Evolutionary conservation across 2,113 vertebrate genomes (phyloP).

Genomic region (Thermophis baileyi): DNA sequence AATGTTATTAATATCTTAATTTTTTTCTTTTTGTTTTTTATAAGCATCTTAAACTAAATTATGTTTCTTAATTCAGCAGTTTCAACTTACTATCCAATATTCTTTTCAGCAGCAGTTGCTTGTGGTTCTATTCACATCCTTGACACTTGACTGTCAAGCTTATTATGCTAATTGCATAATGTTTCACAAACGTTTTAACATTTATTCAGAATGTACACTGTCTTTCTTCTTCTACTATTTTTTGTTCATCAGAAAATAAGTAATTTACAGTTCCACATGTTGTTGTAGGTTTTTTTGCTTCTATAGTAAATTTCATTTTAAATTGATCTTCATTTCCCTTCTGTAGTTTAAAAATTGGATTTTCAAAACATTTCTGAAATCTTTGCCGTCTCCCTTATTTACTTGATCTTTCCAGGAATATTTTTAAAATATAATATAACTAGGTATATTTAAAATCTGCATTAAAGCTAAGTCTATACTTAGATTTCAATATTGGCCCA

Average conservation of each 20-base stretch:
- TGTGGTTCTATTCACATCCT: slow-evolving; percentile 19
- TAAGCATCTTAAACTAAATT: neutral
- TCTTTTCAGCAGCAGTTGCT: slow-evolving; percentile 25
- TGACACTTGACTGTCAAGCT: slow-evolving; percentile 31
- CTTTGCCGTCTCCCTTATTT: neutral
- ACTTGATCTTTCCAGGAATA: neutral
- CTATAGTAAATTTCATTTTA: slow-evolving; percentile 12
- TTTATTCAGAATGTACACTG: neutral
- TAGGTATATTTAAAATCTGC: neutral
- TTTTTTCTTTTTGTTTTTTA: slow-evolving; percentile 17
- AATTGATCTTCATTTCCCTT: neutral
- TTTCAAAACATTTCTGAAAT: slow-evolving; percentile 10
- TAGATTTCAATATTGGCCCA: neutral
- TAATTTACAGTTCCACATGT: slow-evolving; percentile 21
- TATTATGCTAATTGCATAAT: slow-evolving; percentile 16
- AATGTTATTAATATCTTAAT: slow-evolving; percentile 8
- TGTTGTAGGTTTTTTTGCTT: neutral
- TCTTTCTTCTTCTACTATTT: slow-evolving; percentile 16
- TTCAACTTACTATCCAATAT: slow-evolving; percentile 17
- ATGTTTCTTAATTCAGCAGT: neutral
- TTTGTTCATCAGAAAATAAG: slow-evolving; percentile 14
- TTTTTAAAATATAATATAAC: neutral
- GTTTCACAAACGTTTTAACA: slow-evolving; percentile 19
- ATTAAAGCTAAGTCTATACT: neutral
- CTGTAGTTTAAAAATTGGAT: neutral